Evolutionary conservation across 2,113 vertebrate genomes (phyloP).

Genomic region (Elephantulus edwardii): DNA sequence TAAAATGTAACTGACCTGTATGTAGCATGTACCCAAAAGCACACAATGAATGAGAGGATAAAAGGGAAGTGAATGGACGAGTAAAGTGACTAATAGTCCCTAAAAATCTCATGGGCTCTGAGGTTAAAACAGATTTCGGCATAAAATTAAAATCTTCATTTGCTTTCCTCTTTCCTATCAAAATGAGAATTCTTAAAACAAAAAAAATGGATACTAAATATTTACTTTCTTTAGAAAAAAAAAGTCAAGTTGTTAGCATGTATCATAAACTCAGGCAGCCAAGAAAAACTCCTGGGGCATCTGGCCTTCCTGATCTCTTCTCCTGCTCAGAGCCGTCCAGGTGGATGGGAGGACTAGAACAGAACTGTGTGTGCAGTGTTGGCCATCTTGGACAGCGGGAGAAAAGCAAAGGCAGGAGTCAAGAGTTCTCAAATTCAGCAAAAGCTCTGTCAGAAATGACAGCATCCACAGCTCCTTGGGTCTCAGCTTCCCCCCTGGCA

Average conservation of each 20-base stretch:
- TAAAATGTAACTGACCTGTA: fast-evolving
- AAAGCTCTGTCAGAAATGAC: neutral
- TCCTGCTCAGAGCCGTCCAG: neutral
- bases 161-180: neutral
- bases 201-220: constrained; percentile 5
- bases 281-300: neutral
- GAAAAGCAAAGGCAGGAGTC: neutral
- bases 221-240: neutral
- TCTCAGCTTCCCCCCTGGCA: constrained; percentile 6
- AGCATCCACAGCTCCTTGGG: neutral
- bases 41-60: neutral
- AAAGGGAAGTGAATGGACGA: neutral
- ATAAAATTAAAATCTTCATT: neutral
- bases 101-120: neutral
- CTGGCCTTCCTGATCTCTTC: neutral
- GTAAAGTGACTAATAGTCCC: too few relatives aligned
- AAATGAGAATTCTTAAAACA: neutral
- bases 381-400: neutral
- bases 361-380: neutral
- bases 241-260: neutral
- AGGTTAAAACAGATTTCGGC: neutral
- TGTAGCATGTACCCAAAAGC: neutral
- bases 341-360: neutral
- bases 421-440: neutral
- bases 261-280: neutral